Evolutionary conservation across 2,888 invertebrate genomes (phyloP).

Genomic region (Nasonia oneida): DNA sequence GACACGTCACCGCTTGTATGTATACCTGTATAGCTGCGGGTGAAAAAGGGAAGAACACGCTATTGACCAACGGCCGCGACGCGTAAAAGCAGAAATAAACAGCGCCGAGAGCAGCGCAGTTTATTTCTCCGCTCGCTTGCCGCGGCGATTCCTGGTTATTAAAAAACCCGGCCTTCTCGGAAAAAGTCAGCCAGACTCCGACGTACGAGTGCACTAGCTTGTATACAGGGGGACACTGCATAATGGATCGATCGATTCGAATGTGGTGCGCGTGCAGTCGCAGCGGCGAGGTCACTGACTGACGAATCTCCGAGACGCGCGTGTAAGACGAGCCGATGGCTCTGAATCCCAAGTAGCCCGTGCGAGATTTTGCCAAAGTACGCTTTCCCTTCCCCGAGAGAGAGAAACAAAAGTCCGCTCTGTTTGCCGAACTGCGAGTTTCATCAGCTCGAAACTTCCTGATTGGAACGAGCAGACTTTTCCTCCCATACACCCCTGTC

Average conservation of each 20-base stretch:
- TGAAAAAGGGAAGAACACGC: neutral
- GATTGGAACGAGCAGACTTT: slow-evolving; percentile 39
- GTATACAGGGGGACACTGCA: neutral
- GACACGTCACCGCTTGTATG: neutral
- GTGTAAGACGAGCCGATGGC: too few relatives aligned
- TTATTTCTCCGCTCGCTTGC: too few relatives aligned
- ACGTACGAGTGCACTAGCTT: neutral
- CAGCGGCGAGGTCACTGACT: slow-evolving; percentile 3
- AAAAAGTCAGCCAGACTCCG: neutral
- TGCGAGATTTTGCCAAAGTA: neutral
- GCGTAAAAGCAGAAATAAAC: slow-evolving; percentile 6
- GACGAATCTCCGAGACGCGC: neutral
- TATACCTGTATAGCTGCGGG: neutral
- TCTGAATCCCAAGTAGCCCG: neutral
- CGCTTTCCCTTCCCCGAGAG: neutral
- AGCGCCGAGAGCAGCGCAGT: neutral
- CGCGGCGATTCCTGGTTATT: neutral
- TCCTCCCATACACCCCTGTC: neutral
- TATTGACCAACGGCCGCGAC: slow-evolving; percentile 9
- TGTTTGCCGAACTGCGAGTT: slow-evolving; percentile 20
- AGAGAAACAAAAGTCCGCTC: neutral
- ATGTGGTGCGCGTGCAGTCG: neutral
- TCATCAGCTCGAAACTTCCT: slow-evolving; percentile 13
- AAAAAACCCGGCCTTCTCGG: neutral
- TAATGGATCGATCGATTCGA: slow-evolving; percentile 24